Base-by-base conservation (phyloP, 2,113 vertebrate species). In the Scolopax mira region DNA sequence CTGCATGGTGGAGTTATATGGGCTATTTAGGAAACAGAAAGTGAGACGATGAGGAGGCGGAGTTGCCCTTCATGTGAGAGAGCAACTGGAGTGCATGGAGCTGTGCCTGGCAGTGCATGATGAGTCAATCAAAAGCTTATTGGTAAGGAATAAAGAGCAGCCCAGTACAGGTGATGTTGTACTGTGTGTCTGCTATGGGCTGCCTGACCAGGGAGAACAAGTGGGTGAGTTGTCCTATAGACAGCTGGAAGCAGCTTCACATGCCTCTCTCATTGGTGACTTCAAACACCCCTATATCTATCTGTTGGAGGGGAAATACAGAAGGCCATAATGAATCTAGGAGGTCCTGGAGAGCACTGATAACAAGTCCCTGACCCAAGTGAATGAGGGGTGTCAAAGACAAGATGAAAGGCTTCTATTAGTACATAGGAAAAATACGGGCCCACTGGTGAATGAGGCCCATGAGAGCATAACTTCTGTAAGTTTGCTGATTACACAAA, bases 11-110 rank as follows among this genome's bases (percentile, higher is more conserved):
- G 21, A 3, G 4, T 31, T 62, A 61, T 35, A 18, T 39, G 62
- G 28, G 19, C 12, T 35, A 67, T 48, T 67, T 86, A 30, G 52
- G 15, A 57, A 49, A 58, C 12, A 41, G 7, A 58, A 22, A 11
- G 11, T 46, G 46, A 24, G 31, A 66, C 77, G 33, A 58, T 0
- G 0, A 64, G 31, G n/a, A 46, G 24, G 7, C 6, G 33, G 8
- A 75, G 28, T 51, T 46, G 3, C 18, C 31, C 27, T 72, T 49
- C 13, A 39, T 49, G 7, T 39, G 64, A 54, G 13, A 89, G 22
- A 48, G 18, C 13, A 62, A 23, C 14, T 9, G n/a, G 28, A 57
- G 42, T n/a, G 11, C 30, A 30, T 28, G n/a, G 41, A 74, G 28
- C 28, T 74, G 18, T 67, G 52, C 51, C 61, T 58, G 35, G 18